These are phyloP conservation scores for Pachypanchax playfairii DNA, from an alignment of 2,113 vertebrate genomes.

Conservation along the genomic window DNA sequence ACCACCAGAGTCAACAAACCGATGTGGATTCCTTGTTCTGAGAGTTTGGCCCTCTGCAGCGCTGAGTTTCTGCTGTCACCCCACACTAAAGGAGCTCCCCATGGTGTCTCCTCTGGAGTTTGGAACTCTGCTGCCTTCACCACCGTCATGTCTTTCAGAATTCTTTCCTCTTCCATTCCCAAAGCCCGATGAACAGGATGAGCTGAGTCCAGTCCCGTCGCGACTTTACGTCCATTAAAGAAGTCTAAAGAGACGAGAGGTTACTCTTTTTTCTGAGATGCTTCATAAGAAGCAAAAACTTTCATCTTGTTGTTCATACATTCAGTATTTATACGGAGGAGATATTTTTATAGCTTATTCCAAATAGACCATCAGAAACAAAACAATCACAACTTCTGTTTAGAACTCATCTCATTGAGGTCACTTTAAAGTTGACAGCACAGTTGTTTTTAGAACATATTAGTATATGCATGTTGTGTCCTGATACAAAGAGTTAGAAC, in stretches of 20 bases:
- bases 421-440: background rate
- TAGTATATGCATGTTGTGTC: constrained; percentile 7
- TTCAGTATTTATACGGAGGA: too few species aligned
- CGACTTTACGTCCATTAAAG: constrained; percentile 43
- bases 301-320: too few species aligned
- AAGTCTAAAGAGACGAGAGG: constrained; percentile 60
- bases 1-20: constrained; percentile 78
- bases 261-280: background rate
- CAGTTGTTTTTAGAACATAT: background rate
- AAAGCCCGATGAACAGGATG: constrained; percentile 24
- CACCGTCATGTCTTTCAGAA: constrained; percentile 3
- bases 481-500: constrained; percentile 11
- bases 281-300: too few species aligned
- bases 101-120: constrained; percentile 68
- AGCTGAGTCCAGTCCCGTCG: constrained; percentile 11
- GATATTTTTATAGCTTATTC: too few species aligned
- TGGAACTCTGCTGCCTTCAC: constrained; percentile 7
- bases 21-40: constrained; percentile 61
- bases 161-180: constrained; percentile 3
- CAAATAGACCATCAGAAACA: background rate
- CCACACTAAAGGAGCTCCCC: constrained; percentile 84
- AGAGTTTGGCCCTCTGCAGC: constrained; percentile 67
- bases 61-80: constrained; percentile 77
- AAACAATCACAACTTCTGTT: background rate
- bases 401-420: background rate